phyloP scores from a whole-genome alignment of 2,797 vertebrate species.

The Cetoscarus ocellatus region DNA sequence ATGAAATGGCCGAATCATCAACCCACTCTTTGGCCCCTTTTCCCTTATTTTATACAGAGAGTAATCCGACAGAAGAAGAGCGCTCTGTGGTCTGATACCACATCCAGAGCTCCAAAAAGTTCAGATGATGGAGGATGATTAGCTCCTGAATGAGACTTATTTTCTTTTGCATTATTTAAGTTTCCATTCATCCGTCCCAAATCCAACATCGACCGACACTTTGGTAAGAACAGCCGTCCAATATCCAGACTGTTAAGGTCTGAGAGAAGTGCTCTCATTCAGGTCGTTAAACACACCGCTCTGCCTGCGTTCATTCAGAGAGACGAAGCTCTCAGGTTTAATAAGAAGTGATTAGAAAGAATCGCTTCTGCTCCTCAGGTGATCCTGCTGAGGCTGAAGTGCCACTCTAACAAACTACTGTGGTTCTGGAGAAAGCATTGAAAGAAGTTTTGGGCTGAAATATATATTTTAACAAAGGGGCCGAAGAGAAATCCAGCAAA shows the following conservation, averaged over 20 bases:
- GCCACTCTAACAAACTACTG: constrained; percentile 42
- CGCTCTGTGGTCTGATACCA: constrained; percentile 9
- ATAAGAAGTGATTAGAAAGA: constrained; percentile 51
- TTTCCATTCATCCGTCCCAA: constrained; percentile 31
- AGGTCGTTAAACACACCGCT: constrained; percentile 3
- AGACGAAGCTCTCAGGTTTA: constrained; percentile 39
- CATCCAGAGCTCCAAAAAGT: constrained; percentile 19
- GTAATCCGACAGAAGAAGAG: constrained; percentile 27
- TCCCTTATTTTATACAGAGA: constrained; percentile 22
- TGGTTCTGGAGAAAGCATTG: constrained; percentile 34
- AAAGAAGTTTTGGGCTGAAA: constrained; percentile 14
- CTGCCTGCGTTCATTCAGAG: constrained; percentile 15
- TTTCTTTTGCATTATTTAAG: constrained; percentile 21
- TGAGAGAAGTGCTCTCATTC: constrained; percentile 5
- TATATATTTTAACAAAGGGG: constrained; percentile 5
- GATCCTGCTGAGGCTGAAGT: constrained; percentile 20
- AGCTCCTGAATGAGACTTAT: constrained; percentile 23
- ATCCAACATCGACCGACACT: constrained; percentile 21
- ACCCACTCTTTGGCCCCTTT: constrained; percentile 20
- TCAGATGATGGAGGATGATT: constrained; percentile 29
- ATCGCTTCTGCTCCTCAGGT: constrained; percentile 18
- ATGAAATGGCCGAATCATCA: constrained; percentile 65
- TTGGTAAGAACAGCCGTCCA: constrained; percentile 5
- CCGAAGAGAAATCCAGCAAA: background rate
- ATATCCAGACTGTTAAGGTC: background rate